Evolutionary conservation across 2,888 invertebrate genomes (phyloP), one percentile per base, ranked within the genome.

Genomic region (Rhagonycha fulva): DNA sequence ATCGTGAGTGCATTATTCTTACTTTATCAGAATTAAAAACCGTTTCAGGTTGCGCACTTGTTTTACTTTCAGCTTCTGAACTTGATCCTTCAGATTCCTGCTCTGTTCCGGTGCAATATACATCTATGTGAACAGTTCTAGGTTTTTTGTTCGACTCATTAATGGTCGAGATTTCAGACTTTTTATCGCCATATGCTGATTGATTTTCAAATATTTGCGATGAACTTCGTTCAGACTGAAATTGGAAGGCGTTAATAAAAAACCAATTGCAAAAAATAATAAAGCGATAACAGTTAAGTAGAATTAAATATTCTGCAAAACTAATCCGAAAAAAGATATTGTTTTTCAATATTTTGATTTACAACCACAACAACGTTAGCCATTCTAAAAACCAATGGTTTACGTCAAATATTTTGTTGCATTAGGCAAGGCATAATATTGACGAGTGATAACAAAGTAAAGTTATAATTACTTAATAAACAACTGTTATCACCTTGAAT

Each of bases 81-180:
- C 83, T 87, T 81, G 85, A 87, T 69, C 81, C 84, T 76, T 80
- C 85, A 14, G 87, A 86, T 79, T 89, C 89, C 74, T 86, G 83
- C 75, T 88, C 88, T 0, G 93, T 92, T 1, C 92, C 93, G 0
- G 93, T 93, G 83, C 94, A 94, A 83, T 94, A 94, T 3, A 94
- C 94, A 86, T 94, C 94, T 71, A 94, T 94, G 84, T 94, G 94
- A 28, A 94, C 93, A 0, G 93, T 93, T 74, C 93, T 89, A 11
- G 92, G 91, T 82, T 89, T 90, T 79, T 88, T 88, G 70, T 82
- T 82, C 0, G 85, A 81, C 79, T 87, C 87, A 74, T 83, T 84
- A 1, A 83, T 80, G 79, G 84, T 84, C 5, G 85, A 83, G 11
- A 79, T 81, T 7, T 82, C 80, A 11, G 76, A 71, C 24, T 70